Base-by-base conservation (phyloP, 1,140 invertebrate species). In the Leptopilina boulardi region DNA sequence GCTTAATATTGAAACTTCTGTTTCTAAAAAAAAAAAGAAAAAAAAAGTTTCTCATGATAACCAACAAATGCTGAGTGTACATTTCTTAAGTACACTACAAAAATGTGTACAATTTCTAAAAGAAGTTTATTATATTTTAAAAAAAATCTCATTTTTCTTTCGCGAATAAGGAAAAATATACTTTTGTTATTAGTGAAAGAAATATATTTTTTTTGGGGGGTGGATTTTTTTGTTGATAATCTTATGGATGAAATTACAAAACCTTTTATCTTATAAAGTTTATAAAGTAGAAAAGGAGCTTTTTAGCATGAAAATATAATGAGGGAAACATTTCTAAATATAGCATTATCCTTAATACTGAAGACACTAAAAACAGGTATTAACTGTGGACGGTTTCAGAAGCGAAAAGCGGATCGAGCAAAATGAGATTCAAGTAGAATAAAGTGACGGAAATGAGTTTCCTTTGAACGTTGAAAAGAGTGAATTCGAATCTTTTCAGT, bases 361-460 rank as follows among this genome's bases (percentile, higher is more conserved):
- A 66, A 66, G 59, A 30, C 59, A 66, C 59, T 66, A n/a, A 66
- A 66, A 66, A 66, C 59, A 34, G 23, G 23, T 34, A 66, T 26
- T 66, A 30, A 66, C 59, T 66, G 13, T 0, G 13, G 26, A 34
- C 26, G 59, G 26, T 66, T 30, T 66, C 13, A 66, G 59, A 66
- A 34, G 59, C 59, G 13, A 30, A 66, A 66, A 30, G 59, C 59
- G 59, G 26, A 66, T 66, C 59, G 59, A 30, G 59, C 59, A 34
- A 66, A 30, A 66, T 66, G 59, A 66, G 59, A 66, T 66, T 34
- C 59, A n/a, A 66, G 59, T 34, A 66, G 59, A 66, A 66, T 66
- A 66, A 66, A 66, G 59, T 66, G 26, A 66, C 59, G 59, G 59
- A 66, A 66, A 66, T 66, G 59, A 66, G 59, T 66, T 66, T 66